phyloP scores from a whole-genome alignment of 35 echinoderm and acorn worm species.

The Anneissia japonica region DNA sequence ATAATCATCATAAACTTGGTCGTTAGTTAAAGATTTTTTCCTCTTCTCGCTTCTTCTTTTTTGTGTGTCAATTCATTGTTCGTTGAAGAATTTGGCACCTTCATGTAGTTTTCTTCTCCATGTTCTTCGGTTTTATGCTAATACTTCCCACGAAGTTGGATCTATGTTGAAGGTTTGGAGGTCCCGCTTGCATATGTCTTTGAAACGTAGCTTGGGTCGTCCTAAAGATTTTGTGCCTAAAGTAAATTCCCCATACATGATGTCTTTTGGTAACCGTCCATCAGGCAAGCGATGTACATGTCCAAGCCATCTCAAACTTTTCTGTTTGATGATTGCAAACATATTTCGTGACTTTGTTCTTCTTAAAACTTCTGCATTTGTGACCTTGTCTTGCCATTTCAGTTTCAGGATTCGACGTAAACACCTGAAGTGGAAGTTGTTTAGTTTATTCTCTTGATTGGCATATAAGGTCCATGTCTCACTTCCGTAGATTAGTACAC shows the following conservation, averaged over 20 bases:
- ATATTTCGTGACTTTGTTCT: neutral
- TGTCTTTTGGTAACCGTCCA: slow-evolving; percentile 21
- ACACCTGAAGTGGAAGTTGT: neutral
- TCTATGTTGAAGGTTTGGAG: neutral
- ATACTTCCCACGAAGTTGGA: neutral
- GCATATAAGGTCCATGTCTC: no score
- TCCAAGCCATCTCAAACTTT: neutral
- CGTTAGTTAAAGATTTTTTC: no score
- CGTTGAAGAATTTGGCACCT: neutral
- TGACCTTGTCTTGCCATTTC: neutral
- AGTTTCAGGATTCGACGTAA: neutral
- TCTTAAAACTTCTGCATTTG: neutral
- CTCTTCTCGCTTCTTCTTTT: no score
- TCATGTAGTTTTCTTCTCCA: neutral
- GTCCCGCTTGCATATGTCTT: slow-evolving; percentile 24
- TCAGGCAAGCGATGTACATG: slow-evolving; percentile 16
- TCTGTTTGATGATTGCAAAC: neutral
- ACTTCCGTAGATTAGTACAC: no score
- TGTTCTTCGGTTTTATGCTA: neutral
- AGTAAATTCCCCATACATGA: no score
- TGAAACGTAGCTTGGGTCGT: slow-evolving; percentile 4
- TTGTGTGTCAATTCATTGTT: neutral
- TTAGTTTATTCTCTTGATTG: neutral
- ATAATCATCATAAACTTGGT: neutral
- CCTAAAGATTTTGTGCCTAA: neutral